These are phyloP conservation scores for Parnassius smintheus DNA, from an alignment of 2,888 invertebrate species.

Conservation along the genomic window DNA sequence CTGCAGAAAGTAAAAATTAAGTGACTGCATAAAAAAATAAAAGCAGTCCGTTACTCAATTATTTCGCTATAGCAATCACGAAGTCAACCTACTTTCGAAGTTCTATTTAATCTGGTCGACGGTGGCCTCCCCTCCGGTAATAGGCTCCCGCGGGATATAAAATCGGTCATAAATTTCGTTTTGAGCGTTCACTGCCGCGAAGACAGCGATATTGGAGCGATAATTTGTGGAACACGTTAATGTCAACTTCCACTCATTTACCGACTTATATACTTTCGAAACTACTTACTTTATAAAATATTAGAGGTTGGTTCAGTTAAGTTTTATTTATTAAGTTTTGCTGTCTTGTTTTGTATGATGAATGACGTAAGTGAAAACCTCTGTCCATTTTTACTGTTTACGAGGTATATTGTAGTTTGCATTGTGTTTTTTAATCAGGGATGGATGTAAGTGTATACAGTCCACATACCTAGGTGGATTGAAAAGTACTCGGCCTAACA, in stretches of 20 bases:
- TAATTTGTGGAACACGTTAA: constrained; percentile 35
- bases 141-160: constrained; percentile 65
- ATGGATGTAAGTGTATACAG: too few species aligned
- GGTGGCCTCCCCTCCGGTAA: constrained; percentile 45
- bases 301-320: too few species aligned
- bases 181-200: constrained; percentile 44
- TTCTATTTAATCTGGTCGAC: constrained; percentile 36
- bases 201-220: constrained; percentile 41
- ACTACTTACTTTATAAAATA: background rate
- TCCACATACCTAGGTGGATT: too few species aligned
- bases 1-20: too few species aligned
- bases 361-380: too few species aligned
- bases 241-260: constrained; percentile 6
- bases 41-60: constrained; percentile 7
- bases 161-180: constrained; percentile 67
- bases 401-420: too few species aligned
- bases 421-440: too few species aligned
- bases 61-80: constrained; percentile 10
- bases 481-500: too few species aligned
- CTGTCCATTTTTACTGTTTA: too few species aligned
- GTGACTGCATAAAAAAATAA: background rate
- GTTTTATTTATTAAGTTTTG: too few species aligned
- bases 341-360: too few species aligned
- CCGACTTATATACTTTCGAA: constrained; percentile 11
- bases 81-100: constrained; percentile 16